A percentile compares a stretch with the other conserved stretches of the same genome.
Conservation (phyloP, 2,888 invertebrate genomes). For the Oligia strigilis region DNA sequence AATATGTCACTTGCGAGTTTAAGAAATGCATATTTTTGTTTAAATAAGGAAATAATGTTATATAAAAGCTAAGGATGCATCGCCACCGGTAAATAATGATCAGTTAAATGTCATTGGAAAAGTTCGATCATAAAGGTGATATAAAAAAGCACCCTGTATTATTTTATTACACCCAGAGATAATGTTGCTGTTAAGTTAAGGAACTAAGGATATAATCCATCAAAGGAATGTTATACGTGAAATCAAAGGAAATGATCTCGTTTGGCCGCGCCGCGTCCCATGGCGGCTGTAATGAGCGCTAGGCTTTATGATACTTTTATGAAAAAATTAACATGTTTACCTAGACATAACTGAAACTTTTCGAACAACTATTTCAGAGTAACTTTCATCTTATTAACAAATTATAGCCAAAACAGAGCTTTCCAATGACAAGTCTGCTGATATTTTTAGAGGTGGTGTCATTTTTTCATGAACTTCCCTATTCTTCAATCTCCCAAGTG, state of each 20-base stretch:
- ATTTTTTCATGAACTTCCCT: not conserved
- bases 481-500: slow-evolving; percentile 24
- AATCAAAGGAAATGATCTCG: not conserved
- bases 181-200: not conserved
- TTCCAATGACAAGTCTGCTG: not conserved
- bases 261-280: not conserved
- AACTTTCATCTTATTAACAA: not conserved
- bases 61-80: not conserved
- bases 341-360: not conserved
- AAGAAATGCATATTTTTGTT: slow-evolving; percentile 11
- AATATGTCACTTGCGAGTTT: slow-evolving; percentile 16
- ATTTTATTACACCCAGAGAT: not conserved
- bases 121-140: not conserved
- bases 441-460: slow-evolving; percentile 7
- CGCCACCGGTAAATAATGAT: slow-evolving; percentile 2
- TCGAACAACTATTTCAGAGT: not conserved
- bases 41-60: not conserved
- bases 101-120: not conserved
- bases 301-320: not conserved
- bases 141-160: not conserved
- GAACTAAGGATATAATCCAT: not conserved
- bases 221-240: not conserved
- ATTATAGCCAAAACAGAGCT: not conserved
- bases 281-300: not conserved
- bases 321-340: not conserved